These are phyloP conservation scores for Drosophila simulans DNA, from an alignment of 1,140 invertebrate genomes.

Conservation along the genomic window DNA sequence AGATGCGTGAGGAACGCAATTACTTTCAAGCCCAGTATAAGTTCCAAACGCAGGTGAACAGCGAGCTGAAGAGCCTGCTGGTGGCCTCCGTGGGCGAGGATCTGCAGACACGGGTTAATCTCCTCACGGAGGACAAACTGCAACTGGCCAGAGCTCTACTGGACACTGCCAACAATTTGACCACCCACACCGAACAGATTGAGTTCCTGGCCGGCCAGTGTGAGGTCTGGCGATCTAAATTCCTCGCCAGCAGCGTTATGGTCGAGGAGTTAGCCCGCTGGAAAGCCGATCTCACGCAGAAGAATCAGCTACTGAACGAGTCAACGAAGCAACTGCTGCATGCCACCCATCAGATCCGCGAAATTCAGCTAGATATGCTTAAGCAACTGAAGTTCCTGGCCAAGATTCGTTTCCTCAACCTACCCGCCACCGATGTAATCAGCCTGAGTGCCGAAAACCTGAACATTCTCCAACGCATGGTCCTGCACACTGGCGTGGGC, in stretches of 20 bases:
- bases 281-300: constrained; percentile 91
- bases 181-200: constrained; percentile 95
- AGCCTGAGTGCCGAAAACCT: constrained; percentile 83
- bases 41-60: constrained; percentile 93
- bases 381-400: constrained; percentile 86
- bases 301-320: constrained; percentile 91
- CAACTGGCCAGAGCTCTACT: constrained; percentile 93
- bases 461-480: constrained; percentile 79
- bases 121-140: constrained; percentile 95
- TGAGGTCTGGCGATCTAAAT: constrained; percentile 98
- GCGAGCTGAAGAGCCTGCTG: constrained; percentile 95
- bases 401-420: constrained; percentile 71
- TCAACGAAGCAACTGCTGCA: constrained; percentile 90
- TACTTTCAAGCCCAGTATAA: constrained; percentile 90
- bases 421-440: constrained; percentile 84
- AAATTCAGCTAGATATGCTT: constrained; percentile 89
- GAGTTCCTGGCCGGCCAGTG: constrained; percentile 96
- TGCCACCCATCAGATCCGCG: constrained; percentile 89
- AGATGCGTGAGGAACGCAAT: constrained; percentile 87
- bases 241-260: constrained; percentile 96
- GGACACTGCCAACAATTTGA: constrained; percentile 92
- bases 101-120: constrained; percentile 93
- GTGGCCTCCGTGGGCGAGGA: constrained; percentile 98
- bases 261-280: constrained; percentile 94
- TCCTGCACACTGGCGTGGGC: constrained; percentile 77